These are phyloP conservation scores for Steatocranus sp. DNA, from an alignment of 2,797 vertebrate genomes.

Conservation along the genomic window DNA sequence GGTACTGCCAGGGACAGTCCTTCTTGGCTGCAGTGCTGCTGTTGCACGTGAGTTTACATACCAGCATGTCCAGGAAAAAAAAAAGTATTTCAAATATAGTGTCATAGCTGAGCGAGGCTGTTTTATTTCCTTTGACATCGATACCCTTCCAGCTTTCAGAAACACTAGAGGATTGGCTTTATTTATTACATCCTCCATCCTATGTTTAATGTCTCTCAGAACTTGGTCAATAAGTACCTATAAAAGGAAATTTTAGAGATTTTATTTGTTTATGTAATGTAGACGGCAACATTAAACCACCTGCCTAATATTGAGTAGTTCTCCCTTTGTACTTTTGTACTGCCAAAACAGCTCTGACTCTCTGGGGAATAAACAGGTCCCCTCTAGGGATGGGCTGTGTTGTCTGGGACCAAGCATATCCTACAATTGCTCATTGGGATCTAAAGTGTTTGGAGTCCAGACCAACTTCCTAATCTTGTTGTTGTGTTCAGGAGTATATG, in stretches of 20 bases:
- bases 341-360: not conserved
- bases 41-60: slow-evolving; percentile 87
- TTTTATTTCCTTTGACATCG: slow-evolving; percentile 19
- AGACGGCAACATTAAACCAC: not conserved
- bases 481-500: not conserved
- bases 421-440: not conserved
- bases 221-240: not conserved
- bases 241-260: not conserved
- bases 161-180: not conserved
- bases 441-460: not conserved
- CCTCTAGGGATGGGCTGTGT: not conserved
- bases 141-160: slow-evolving; percentile 7
- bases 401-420: not conserved
- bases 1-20: slow-evolving; percentile 97
- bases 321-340: not conserved
- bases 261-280: not conserved
- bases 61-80: not conserved
- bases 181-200: not conserved
- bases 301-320: not conserved
- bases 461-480: not conserved
- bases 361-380: not conserved
- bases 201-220: not conserved
- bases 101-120: slow-evolving; percentile 1
- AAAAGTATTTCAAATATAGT: slow-evolving; percentile 23
- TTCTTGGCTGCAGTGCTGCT: slow-evolving; percentile 97